Conservation (phyloP, 2,797 vertebrate genomes). For the Neostethus bicornis region DNA sequence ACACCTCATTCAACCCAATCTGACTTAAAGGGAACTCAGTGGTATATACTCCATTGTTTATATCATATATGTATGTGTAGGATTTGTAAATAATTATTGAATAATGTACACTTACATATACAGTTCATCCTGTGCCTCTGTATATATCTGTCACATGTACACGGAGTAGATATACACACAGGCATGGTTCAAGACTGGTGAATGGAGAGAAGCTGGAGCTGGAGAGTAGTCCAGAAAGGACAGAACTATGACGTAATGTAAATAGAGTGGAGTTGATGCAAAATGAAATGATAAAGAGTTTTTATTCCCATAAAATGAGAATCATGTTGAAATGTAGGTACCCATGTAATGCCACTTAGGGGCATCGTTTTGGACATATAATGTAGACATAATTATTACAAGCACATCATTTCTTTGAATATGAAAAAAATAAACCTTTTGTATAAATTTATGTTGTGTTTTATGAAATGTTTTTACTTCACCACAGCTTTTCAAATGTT, state of each 20-base stretch:
- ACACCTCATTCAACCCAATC: conserved; percentile 49
- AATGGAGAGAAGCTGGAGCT: conserved; percentile 75
- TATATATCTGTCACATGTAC: conserved; percentile 73
- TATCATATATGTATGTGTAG: conserved; percentile 66
- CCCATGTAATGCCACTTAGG: conserved; percentile 63
- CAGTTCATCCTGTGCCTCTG: conserved; percentile 72
- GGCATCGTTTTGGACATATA: conserved; percentile 49
- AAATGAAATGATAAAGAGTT: conserved; percentile 45
- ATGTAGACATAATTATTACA: conserved; percentile 60
- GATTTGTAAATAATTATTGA: conserved; percentile 69
- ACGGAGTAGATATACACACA: conserved; percentile 71
- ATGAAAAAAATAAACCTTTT: conserved; percentile 74
- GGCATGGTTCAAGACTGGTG: conserved; percentile 67
- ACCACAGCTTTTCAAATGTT: neutral
- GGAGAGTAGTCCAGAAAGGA: conserved; percentile 72
- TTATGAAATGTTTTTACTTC: conserved; percentile 28
- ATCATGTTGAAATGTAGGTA: conserved; percentile 53
- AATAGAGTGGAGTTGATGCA: conserved; percentile 60
- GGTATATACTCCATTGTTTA: conserved; percentile 51
- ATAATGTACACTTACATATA: conserved; percentile 69
- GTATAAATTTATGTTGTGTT: conserved; percentile 48
- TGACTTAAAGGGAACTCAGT: conserved; percentile 59
- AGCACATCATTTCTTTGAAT: conserved; percentile 49
- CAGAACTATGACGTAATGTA: conserved; percentile 73
- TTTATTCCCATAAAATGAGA: conserved; percentile 54